Evolutionary conservation across 2,113 vertebrate genomes (phyloP).

Genomic region (Patagioenas fasciata): DNA sequence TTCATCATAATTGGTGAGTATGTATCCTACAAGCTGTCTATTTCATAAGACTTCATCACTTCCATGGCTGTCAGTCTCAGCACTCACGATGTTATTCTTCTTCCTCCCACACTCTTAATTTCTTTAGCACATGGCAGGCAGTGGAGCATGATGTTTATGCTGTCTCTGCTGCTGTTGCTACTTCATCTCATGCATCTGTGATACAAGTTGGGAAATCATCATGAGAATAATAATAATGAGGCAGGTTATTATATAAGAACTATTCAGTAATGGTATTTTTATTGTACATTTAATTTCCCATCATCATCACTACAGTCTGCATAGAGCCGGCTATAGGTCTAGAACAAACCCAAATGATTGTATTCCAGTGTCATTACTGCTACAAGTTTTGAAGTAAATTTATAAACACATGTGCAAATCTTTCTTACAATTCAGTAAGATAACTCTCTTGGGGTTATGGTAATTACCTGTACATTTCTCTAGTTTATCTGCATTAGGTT

Average conservation of each 20-base stretch:
- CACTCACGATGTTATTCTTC: not conserved
- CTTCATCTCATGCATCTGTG: not conserved
- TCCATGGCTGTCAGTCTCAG: slow-evolving; percentile 25
- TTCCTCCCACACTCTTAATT: slow-evolving; percentile 10
- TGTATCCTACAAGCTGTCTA: not conserved
- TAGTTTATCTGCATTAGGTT: not conserved
- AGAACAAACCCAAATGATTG: not conserved
- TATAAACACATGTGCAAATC: not conserved
- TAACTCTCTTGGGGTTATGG: not conserved
- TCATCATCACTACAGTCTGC: not conserved
- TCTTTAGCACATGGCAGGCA: slow-evolving; percentile 11
- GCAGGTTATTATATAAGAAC: not conserved
- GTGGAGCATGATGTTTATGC: slow-evolving; percentile 28
- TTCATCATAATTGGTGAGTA: not conserved
- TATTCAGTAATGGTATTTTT: not conserved
- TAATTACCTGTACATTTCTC: not conserved
- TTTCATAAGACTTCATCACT: slow-evolving; percentile 17
- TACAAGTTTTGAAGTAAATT: not conserved
- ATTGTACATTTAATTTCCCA: not conserved
- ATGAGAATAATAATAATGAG: not conserved
- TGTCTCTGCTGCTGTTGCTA: slow-evolving; percentile 26
- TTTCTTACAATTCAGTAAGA: not conserved
- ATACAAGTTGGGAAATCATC: not conserved
- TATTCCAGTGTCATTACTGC: not conserved
- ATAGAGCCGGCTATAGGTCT: not conserved